Base-by-base conservation (phyloP, 2,888 invertebrate genomes). In the Elysia crispata region DNA sequence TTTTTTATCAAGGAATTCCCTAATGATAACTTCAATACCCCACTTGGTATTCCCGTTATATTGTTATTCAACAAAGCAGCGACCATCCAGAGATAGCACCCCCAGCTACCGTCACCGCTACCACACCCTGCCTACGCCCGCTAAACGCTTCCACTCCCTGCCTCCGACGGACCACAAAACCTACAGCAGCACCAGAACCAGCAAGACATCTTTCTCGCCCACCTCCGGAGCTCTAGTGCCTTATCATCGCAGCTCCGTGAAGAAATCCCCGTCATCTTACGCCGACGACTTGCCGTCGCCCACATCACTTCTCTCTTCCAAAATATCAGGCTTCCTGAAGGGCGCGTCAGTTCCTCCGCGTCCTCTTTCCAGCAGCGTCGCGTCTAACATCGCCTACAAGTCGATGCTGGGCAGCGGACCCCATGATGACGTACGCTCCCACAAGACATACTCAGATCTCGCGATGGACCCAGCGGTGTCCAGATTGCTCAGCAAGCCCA, bases 91-190 rank as follows among this genome's bases (percentile, higher is more conserved):
- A 8, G 66, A 64, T 57, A 64, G 30, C 49, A 66, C 5, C 11
- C 41, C 41, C 41, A 41, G 41, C 41, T 41, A 41, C 41, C 41
- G 41, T 41, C 41, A 41, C 41, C 41, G 41, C 41, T 41, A 41
- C 41, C 41, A 41, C 11, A 41, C 41, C 41, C 41, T 41, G 41
- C 41, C 41, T 11, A 41, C 41, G 41, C 41, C 41, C 41, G 41
- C 72, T 70, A 76, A 72, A 33, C 80, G 80, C 76, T 76, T 64
- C 66, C 76, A 57, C 15, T 76, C 76, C 30, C 57, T 76, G 33
- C 64, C 80, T 49, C 80, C 69, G 25, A 54, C 72, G 49, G 73
- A 76, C 31, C 31, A 33, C 23, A 62, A 57, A 62, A 67, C 69
- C 25, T 30, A 33, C 31, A 20, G 60, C 50, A 74, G 57, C 28